Evolutionary conservation across 2,888 invertebrate genomes (phyloP).

Genomic region (Tuberolachnus salignus): DNA sequence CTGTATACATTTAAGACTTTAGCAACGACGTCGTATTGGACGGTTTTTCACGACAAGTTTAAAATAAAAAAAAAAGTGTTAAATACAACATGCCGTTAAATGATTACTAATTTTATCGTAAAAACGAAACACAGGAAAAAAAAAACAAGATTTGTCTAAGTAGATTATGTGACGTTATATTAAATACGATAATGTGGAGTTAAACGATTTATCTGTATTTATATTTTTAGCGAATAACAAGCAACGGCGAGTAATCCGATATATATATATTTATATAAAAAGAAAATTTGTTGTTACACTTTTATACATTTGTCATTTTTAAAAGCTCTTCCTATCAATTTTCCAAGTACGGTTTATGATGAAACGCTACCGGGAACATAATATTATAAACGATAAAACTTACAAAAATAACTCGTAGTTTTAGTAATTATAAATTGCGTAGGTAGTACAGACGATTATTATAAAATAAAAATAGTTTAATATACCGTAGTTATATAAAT

Average conservation of each 20-base stretch:
- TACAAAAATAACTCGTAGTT: background rate
- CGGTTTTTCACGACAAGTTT: background rate
- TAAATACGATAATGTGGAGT: background rate
- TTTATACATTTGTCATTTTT: conserved; percentile 14
- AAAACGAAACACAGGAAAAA: background rate
- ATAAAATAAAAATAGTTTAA: too few species aligned
- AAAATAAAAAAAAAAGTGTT: too few species aligned
- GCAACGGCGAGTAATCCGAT: background rate
- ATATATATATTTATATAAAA: conserved; percentile 1
- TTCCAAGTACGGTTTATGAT: background rate
- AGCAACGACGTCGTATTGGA: too few species aligned
- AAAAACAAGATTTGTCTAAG: too few species aligned
- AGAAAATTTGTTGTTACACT: background rate
- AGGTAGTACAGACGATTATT: too few species aligned
- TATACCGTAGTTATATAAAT: too few species aligned
- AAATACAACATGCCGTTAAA: background rate
- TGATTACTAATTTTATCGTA: background rate
- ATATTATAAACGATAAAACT: background rate
- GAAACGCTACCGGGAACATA: background rate
- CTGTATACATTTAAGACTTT: too few species aligned
- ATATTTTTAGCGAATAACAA: background rate
- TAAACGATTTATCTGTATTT: background rate
- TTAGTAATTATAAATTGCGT: too few species aligned
- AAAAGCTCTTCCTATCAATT: conserved; percentile 28
- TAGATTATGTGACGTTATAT: too few species aligned